phyloP scores from a whole-genome alignment of 2,888 invertebrate species.

The Coleophora flavipennella region DNA sequence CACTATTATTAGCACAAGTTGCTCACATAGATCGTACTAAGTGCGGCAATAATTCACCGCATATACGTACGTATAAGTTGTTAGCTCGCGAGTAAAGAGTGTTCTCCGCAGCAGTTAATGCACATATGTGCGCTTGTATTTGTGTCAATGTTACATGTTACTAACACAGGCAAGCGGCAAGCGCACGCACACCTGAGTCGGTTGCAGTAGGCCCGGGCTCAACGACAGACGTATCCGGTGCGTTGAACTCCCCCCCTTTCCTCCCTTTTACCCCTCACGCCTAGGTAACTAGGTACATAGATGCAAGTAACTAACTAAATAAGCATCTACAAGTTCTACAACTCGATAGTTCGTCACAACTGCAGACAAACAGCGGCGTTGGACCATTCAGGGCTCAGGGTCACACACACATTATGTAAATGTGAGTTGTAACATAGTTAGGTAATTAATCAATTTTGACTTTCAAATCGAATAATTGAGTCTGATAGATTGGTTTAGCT shows the following conservation, averaged over 20 bases:
- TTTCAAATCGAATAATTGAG: too few relatives aligned
- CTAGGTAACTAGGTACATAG: too few relatives aligned
- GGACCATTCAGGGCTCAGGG: slow-evolving; percentile 39
- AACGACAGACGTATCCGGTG: slow-evolving; percentile 67
- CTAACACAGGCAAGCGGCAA: slow-evolving; percentile 30
- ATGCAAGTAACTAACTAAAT: too few relatives aligned
- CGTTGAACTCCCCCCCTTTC: slow-evolving; percentile 56
- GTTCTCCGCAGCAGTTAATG: too few relatives aligned
- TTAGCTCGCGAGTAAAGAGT: not conserved
- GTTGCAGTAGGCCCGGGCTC: slow-evolving; percentile 39
- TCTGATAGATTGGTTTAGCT: not conserved
- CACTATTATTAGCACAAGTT: slow-evolving; percentile 28
- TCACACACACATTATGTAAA: slow-evolving; percentile 29
- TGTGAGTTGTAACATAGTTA: slow-evolving; percentile 15
- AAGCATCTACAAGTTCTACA: too few relatives aligned
- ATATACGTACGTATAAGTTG: slow-evolving; percentile 16
- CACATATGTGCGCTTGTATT: slow-evolving; percentile 3
- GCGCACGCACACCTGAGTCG: slow-evolving; percentile 46
- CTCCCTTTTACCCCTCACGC: slow-evolving; percentile 9
- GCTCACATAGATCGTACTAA: slow-evolving; percentile 40
- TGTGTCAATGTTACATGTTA: not conserved
- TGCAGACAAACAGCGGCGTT: too few relatives aligned
- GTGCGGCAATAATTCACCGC: slow-evolving; percentile 44
- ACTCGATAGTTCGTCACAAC: slow-evolving; percentile 6
- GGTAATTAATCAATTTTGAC: too few relatives aligned